Conservation (phyloP, 1,140 invertebrate genomes). For the Sycophaga agraensis region DNA sequence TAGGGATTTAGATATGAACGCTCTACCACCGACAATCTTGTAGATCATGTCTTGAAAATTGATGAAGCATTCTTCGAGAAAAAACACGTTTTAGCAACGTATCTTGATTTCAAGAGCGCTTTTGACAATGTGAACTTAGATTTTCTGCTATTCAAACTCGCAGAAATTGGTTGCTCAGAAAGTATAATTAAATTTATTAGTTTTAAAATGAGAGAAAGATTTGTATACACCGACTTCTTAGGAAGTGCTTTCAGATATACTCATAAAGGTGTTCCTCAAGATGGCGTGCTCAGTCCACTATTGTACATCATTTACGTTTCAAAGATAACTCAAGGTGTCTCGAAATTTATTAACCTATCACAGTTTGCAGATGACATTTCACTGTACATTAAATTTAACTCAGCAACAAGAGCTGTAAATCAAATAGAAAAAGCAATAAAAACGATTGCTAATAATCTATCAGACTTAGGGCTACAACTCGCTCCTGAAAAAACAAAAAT, state of each 20-base stretch:
- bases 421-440: neutral
- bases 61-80: conserved; percentile 1
- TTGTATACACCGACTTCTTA: neutral
- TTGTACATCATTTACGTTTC: conserved; percentile 14
- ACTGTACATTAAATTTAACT: neutral
- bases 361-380: neutral
- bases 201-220: neutral
- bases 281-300: conserved; percentile 1
- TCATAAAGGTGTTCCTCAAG: conserved; percentile 4
- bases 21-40: neutral
- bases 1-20: neutral
- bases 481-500: neutral
- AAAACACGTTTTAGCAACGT: neutral
- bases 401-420: neutral
- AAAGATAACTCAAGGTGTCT: neutral
- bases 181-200: neutral
- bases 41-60: neutral
- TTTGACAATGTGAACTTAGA: conserved; percentile 11
- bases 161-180: neutral
- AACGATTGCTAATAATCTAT: neutral
- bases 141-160: neutral
- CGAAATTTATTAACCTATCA: neutral
- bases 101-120: conserved; percentile 5
- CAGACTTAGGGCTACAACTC: neutral
- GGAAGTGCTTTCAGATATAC: neutral